phyloP scores from a whole-genome alignment of 1,140 invertebrate genomes.

The Musca domestica region DNA sequence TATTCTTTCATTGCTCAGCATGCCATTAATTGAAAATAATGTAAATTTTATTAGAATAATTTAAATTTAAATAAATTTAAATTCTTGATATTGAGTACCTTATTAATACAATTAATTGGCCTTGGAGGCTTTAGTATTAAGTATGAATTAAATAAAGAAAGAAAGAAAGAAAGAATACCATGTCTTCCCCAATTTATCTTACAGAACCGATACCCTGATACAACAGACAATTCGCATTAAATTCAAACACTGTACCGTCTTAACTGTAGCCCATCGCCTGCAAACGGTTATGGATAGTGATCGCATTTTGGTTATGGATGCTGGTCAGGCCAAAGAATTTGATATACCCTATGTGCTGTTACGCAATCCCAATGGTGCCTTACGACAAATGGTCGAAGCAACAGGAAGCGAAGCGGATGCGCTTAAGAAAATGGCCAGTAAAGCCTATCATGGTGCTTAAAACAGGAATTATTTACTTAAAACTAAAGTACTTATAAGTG shows the following conservation, averaged over 20 bases:
- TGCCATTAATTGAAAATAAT: too few species aligned
- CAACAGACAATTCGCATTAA: conserved; percentile 59
- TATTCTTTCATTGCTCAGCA: too few species aligned
- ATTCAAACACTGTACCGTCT: conserved; percentile 63
- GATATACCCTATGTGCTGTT: conserved; percentile 64
- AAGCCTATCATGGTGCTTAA: conserved; percentile 27
- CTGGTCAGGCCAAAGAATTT: conserved; percentile 62
- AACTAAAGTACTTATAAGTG: not conserved
- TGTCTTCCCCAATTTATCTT: not conserved
- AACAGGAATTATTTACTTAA: not conserved
- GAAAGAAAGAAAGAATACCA: too few species aligned
- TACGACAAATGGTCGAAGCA: conserved; percentile 46
- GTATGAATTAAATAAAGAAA: too few species aligned
- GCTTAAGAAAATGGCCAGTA: conserved; percentile 43
- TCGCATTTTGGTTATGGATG: conserved; percentile 64
- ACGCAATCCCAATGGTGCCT: conserved; percentile 51
- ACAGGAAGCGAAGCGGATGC: conserved; percentile 41
- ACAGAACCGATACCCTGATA: conserved; percentile 60
- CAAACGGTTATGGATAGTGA: conserved; percentile 83
- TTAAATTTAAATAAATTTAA: too few species aligned
- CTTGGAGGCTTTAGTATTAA: too few species aligned
- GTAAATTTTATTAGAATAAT: too few species aligned
- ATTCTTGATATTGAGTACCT: too few species aligned
- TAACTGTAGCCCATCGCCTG: conserved; percentile 74
- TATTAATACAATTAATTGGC: too few species aligned